Base-by-base conservation (phyloP, 1,140 invertebrate species). In the Solenopsis invicta region DNA sequence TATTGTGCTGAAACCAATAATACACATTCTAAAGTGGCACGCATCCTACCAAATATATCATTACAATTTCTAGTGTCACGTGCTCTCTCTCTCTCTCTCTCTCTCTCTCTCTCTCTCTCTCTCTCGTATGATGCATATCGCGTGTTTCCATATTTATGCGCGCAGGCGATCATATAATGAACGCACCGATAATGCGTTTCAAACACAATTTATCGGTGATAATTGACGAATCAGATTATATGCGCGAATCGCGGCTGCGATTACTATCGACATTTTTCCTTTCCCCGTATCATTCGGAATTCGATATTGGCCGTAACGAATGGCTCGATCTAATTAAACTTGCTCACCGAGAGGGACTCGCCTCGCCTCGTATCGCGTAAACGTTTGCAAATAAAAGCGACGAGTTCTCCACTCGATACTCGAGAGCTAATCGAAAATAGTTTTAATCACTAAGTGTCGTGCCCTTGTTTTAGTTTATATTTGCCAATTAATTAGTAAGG, bases 221-320 rank as follows among this genome's bases (percentile, higher is more conserved):
- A 89, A 89, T 75, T 66, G 67, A 89, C 18, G 37, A 88, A 88
- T 54, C 24, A 29, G 69, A 86, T 89, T 89, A 88, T 50, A 85
- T 41, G 29, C 74, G 75, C 16, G 82, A 64, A 77, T 85, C 50
- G n/a, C 21, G 37, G 37, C 29, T 54, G 12, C 41, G 64, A 84
- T 71, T 52, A 59, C 34, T 21, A 41, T 76, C 64, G 16, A 9
- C 16, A 62, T 75, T 69, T 69, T 81, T 71, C 66, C 45, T 85
- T 59, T 48, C 18, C 12, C 50, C 13, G 24, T 54, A 86, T 78
- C 50, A 86, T 59, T 29, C 18, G 52, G 41, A 77, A 85, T 78
- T 88, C 80, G 66, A 78, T 74, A 88, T 76, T 29, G 21, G 45
- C 21, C 21, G 50, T 74, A 85, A 85, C 71, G 59, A 86, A 86